Evolutionary conservation across 37 sponge, comb jelly and placozoan species (phyloP).

Genomic region (Chondrilla cf. caribensis): DNA sequence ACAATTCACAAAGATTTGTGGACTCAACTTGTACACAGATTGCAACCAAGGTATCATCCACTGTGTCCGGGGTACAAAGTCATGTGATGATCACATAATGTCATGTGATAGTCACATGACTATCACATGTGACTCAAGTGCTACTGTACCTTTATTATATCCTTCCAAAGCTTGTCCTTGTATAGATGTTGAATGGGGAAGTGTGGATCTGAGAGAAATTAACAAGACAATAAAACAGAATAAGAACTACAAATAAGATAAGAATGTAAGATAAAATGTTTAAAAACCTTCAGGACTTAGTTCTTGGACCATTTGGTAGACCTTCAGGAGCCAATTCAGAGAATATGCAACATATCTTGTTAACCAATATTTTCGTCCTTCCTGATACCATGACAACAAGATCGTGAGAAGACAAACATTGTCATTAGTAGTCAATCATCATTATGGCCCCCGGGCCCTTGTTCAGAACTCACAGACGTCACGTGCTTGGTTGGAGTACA

Average conservation of each 20-base stretch:
- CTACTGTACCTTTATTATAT: neutral
- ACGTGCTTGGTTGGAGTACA: conserved; percentile 4
- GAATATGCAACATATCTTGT: conserved; percentile 3
- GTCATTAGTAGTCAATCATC: too few species aligned
- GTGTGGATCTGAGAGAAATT: neutral
- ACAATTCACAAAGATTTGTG: neutral
- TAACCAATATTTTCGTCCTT: neutral
- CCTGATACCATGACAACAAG: neutral
- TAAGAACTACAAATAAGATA: neutral
- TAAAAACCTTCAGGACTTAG: neutral
- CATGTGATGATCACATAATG: neutral
- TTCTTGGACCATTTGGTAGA: neutral
- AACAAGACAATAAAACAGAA: neutral
- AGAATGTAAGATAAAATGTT: neutral
- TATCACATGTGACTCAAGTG: neutral
- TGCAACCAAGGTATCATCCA: neutral
- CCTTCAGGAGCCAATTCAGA: neutral
- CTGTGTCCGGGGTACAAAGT: neutral
- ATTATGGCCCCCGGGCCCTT: too few species aligned
- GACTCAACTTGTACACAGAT: neutral
- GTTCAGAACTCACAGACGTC: neutral
- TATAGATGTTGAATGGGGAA: neutral
- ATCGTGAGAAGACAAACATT: too few species aligned
- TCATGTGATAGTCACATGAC: neutral
- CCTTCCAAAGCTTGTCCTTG: neutral